Evolutionary conservation across 2,113 vertebrate species (phyloP).

Genomic region (Plecotus auritus): DNA sequence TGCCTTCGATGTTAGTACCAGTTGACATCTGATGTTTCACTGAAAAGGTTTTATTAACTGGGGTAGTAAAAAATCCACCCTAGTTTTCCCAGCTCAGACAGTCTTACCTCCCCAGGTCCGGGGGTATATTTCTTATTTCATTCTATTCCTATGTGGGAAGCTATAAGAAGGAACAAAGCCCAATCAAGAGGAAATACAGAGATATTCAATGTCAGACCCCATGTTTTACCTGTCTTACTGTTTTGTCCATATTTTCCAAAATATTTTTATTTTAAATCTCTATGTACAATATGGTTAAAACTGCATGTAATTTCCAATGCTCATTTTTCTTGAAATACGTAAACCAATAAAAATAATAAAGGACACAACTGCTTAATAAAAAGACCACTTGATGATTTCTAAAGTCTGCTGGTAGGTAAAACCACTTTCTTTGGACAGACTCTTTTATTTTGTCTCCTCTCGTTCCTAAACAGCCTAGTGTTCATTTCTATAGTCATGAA

Average conservation of each 20-base stretch:
- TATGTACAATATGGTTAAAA: not conserved
- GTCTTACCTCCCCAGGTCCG: not conserved
- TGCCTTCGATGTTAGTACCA: not conserved
- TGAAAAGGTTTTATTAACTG: not conserved
- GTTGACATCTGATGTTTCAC: not conserved
- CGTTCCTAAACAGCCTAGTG: too few relatives aligned
- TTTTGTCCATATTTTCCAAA: not conserved
- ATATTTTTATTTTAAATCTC: not conserved
- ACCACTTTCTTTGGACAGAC: not conserved
- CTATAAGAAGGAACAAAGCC: not conserved
- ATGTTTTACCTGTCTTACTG: not conserved
- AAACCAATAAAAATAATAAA: not conserved
- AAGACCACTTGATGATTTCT: not conserved
- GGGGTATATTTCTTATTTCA: not conserved
- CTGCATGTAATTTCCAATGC: not conserved
- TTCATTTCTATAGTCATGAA: not conserved
- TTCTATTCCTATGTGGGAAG: not conserved
- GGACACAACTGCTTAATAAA: not conserved
- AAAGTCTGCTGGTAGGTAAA: not conserved
- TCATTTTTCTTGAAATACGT: not conserved
- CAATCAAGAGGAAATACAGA: not conserved
- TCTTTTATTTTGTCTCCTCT: not conserved
- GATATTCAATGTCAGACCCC: not conserved
- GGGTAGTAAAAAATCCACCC: not conserved
- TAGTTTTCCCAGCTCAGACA: not conserved